These are phyloP conservation scores for Papilio polyxenes DNA, from an alignment of 1,140 invertebrate species.

Conservation along the genomic window DNA sequence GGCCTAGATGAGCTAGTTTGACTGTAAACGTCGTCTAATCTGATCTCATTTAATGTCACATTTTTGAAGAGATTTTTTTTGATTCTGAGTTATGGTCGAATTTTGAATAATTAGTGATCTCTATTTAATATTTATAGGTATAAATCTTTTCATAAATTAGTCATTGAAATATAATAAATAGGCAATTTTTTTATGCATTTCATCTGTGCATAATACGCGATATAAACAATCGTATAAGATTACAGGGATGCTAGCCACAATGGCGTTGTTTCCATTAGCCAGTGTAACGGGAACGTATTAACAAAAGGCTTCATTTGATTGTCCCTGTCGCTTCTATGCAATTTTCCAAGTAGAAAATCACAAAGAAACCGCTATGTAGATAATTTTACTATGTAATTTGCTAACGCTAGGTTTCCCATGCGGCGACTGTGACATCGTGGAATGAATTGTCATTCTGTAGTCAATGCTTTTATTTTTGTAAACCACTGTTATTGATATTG, in stretches of 20 bases:
- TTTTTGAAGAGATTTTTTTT: no score
- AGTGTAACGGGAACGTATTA: constrained; percentile 63
- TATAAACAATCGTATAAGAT: constrained; percentile 52
- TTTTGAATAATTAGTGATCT: no score
- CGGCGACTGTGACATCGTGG: constrained; percentile 2
- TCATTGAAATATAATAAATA: no score
- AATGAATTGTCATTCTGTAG: not conserved
- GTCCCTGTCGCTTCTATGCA: constrained; percentile 46
- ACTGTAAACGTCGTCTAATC: no score
- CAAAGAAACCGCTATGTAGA: constrained; percentile 49
- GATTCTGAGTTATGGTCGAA: no score
- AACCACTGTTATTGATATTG: not conserved
- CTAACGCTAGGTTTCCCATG: constrained; percentile 31
- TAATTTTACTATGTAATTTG: constrained; percentile 38
- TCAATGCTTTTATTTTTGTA: constrained; percentile 16
- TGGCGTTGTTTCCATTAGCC: constrained; percentile 64
- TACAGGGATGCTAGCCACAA: constrained; percentile 64
- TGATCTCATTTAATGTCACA: no score
- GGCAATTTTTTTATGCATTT: no score
- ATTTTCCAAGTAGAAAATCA: constrained; percentile 60
- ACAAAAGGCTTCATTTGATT: constrained; percentile 67
- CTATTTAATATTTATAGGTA: no score
- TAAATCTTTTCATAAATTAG: no score
- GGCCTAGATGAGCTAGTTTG: no score
- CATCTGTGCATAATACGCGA: constrained; percentile 58